Conservation (phyloP, 2,113 vertebrate species). For the Columba livia region DNA sequence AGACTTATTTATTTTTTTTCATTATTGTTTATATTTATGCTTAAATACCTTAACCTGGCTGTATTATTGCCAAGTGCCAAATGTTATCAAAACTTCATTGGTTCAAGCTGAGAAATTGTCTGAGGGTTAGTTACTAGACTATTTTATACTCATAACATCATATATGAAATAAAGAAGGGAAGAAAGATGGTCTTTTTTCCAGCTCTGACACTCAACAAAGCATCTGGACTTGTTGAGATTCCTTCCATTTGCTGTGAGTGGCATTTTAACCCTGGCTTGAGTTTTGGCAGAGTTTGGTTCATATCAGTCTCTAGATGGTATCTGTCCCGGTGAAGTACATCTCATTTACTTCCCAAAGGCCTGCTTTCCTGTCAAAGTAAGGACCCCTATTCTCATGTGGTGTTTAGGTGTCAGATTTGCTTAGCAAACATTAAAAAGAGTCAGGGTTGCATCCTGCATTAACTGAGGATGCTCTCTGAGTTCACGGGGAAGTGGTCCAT, state of each 20-base stretch:
- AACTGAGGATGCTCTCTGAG: neutral
- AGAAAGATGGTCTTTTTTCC: neutral
- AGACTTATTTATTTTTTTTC: slow-evolving; percentile 76
- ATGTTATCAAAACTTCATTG: slow-evolving; percentile 51
- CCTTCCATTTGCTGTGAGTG: slow-evolving; percentile 5
- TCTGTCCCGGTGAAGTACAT: neutral
- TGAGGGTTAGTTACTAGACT: slow-evolving; percentile 16
- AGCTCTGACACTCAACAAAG: neutral
- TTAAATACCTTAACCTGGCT: slow-evolving; percentile 70
- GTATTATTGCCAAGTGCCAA: slow-evolving; percentile 77
- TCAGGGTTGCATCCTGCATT: neutral
- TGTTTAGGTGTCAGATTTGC: neutral
- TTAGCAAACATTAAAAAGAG: neutral
- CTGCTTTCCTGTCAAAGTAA: neutral
- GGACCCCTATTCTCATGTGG: neutral
- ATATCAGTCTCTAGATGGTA: neutral
- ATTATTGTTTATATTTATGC: slow-evolving; percentile 78
- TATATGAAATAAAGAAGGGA: neutral
- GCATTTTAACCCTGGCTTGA: neutral
- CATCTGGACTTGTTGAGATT: neutral
- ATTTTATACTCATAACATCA: neutral
- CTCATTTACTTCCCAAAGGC: neutral
- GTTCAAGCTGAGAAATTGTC: slow-evolving; percentile 22
- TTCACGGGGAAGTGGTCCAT: neutral
- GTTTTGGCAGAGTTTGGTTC: neutral